A percentile compares a stretch with the other conserved stretches of the same genome.
phyloP scores from a whole-genome alignment of 2,797 vertebrate genomes.

The Peromyscus nudipes region DNA sequence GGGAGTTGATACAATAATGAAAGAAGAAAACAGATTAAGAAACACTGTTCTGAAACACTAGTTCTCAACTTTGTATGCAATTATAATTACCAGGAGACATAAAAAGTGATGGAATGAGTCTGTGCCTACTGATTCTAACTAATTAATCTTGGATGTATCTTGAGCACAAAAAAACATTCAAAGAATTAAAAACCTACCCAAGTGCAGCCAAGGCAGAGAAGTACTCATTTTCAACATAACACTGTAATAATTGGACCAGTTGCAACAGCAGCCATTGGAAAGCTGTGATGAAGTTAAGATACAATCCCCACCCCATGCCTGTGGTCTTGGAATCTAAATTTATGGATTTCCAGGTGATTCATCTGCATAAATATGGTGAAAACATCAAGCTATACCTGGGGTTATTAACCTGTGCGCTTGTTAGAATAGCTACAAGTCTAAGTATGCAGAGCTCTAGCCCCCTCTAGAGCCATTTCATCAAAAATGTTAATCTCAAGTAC shows the following conservation, averaged over 20 bases:
- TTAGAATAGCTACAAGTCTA: neutral
- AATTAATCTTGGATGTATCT: constrained; percentile 16
- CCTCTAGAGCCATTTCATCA: neutral
- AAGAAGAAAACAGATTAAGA: constrained; percentile 18
- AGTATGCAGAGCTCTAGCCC: neutral
- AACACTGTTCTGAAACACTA: neutral
- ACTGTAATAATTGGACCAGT: neutral
- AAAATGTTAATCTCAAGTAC: neutral
- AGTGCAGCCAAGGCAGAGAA: neutral
- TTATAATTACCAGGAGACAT: constrained; percentile 12
- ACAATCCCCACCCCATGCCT: neutral
- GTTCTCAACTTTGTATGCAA: neutral
- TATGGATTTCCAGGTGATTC: neutral
- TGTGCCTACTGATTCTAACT: neutral
- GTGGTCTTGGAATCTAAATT: neutral
- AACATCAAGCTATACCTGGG: neutral
- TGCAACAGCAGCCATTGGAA: neutral
- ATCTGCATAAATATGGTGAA: neutral
- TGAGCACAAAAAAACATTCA: neutral
- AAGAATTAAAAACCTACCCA: neutral
- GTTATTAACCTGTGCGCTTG: neutral
- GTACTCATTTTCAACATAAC: neutral
- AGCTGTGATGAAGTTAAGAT: neutral
- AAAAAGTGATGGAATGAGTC: constrained; percentile 15
- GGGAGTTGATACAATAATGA: neutral